These are phyloP conservation scores for Betta splendens DNA, from an alignment of 2,797 vertebrate species.

Conservation along the genomic window DNA sequence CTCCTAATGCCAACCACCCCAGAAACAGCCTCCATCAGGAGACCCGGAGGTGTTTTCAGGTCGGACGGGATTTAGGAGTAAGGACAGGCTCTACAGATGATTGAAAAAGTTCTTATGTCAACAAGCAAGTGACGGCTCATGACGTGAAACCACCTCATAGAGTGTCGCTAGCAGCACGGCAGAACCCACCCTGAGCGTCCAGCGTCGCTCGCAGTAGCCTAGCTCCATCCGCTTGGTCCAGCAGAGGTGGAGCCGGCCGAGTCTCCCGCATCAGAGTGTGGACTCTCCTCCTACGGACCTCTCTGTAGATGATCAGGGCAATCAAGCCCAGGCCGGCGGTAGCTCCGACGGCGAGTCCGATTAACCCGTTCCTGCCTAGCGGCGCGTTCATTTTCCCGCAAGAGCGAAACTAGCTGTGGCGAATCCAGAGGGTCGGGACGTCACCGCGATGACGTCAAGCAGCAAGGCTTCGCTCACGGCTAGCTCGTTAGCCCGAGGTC, in stretches of 20 bases:
- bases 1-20: no score
- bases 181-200: constrained; percentile 54
- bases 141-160: background rate
- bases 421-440: background rate
- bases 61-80: no score
- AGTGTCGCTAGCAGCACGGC: background rate
- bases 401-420: fast-evolving
- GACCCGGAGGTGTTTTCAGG: no score
- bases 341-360: constrained; percentile 76
- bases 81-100: no score
- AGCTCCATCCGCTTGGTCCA: constrained; percentile 21
- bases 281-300: constrained; percentile 58
- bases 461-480: background rate
- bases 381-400: constrained; percentile 62
- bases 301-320: constrained; percentile 70
- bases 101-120: no score
- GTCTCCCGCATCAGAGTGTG: constrained; percentile 17
- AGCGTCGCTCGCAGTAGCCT: constrained; percentile 18
- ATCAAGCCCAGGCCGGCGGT: constrained; percentile 75
- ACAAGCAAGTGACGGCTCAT: no score
- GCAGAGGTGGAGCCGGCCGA: background rate
- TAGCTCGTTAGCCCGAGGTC: constrained; percentile 26
- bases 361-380: constrained; percentile 65
- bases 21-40: no score
- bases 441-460: background rate